These are phyloP conservation scores for Heteropelma amictum DNA, from an alignment of 2,888 invertebrate species.

Conservation along the genomic window DNA sequence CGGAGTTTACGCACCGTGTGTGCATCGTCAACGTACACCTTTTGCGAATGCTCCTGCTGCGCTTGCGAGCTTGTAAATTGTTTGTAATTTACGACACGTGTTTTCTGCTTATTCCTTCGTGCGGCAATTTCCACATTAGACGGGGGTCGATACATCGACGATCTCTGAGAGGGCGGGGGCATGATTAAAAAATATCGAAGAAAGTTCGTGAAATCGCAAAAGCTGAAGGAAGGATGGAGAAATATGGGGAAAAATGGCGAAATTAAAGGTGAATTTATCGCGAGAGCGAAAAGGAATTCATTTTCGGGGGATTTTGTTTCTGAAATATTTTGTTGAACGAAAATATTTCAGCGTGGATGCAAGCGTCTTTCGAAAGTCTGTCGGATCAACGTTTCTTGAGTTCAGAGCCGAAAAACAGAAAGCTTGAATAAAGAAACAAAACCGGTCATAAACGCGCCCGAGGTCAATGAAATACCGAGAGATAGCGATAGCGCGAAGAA, in stretches of 20 bases:
- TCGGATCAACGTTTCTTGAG: too few species aligned
- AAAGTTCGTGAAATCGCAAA: background rate
- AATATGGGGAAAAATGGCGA: too few species aligned
- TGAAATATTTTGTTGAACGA: too few species aligned
- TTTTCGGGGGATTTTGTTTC: too few species aligned
- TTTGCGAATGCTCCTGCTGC: background rate
- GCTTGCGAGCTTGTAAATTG: conserved; percentile 8
- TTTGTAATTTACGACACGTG: background rate
- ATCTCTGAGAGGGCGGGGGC: background rate
- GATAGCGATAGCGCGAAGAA: background rate
- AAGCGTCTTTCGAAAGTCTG: too few species aligned
- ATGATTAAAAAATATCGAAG: background rate
- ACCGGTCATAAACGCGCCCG: background rate
- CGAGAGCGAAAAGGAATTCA: too few species aligned
- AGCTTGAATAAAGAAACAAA: background rate
- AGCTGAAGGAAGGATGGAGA: background rate
- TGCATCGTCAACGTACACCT: background rate
- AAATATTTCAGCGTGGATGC: too few species aligned
- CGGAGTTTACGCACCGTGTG: background rate
- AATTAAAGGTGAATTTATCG: too few species aligned
- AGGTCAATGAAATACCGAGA: conserved; percentile 6
- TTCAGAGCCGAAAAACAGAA: background rate
- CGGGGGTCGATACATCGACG: background rate
- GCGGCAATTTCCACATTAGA: background rate
- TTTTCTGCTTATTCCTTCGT: background rate